A percentile compares a stretch with the other conserved stretches of the same genome.
These are phyloP conservation scores for Erpornis zantholeuca DNA, from an alignment of 2,113 vertebrate genomes.

Conservation along the genomic window DNA sequence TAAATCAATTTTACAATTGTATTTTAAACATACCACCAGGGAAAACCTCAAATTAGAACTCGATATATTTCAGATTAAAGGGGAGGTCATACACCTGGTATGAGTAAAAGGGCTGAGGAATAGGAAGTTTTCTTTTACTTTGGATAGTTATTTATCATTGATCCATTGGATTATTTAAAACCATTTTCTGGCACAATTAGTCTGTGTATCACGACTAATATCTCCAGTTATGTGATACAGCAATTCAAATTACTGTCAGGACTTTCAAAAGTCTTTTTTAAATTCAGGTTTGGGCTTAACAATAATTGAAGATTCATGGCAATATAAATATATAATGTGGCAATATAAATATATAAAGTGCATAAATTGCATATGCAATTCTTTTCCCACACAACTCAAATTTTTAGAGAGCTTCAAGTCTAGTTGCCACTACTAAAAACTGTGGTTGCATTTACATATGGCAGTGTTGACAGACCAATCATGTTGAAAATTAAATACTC, in stretches of 20 bases:
- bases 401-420: neutral
- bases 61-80: neutral
- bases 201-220: neutral
- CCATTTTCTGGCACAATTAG: neutral
- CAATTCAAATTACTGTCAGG: neutral
- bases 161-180: neutral
- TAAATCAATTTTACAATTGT: neutral
- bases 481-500: neutral
- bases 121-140: neutral
- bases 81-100: neutral
- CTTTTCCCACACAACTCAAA: neutral
- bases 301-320: neutral
- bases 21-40: neutral
- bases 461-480: neutral
- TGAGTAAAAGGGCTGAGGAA: neutral
- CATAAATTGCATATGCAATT: no score
- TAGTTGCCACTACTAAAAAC: neutral
- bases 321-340: no score
- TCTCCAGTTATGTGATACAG: neutral
- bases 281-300: neutral
- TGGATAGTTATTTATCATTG: neutral
- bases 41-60: neutral
- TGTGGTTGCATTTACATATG: neutral
- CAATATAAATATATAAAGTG: no score
- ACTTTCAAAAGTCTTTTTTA: neutral